phyloP scores from a whole-genome alignment of 2,113 vertebrate genomes.

The Copsychus sechellarum region DNA sequence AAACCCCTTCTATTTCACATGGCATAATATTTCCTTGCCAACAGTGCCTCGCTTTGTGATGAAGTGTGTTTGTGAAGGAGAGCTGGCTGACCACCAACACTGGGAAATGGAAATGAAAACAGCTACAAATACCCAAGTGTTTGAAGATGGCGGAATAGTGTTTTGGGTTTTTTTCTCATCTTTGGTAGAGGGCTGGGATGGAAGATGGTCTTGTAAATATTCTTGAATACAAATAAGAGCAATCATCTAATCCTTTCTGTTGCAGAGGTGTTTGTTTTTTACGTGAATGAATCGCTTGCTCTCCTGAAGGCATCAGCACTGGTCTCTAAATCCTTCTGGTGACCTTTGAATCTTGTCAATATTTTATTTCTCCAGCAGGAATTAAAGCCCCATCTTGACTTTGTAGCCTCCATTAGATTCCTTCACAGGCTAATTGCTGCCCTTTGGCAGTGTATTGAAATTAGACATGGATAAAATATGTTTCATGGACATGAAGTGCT shows the following conservation, averaged over 20 bases:
- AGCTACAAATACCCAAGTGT: neutral
- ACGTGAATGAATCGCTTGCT: neutral
- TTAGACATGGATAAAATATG: neutral
- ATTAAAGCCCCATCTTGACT: neutral
- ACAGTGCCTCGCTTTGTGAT: accelerated
- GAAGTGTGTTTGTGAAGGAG: neutral
- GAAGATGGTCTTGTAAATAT: neutral
- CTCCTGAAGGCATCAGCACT: neutral
- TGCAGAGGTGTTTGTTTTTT: neutral
- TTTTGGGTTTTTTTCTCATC: neutral
- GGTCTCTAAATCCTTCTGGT: neutral
- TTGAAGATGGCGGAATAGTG: neutral
- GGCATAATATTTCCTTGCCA: neutral
- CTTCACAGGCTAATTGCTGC: neutral
- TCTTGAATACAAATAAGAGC: neutral
- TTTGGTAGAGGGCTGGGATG: neutral
- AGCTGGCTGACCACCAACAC: neutral
- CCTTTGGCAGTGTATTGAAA: neutral
- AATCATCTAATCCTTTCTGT: neutral
- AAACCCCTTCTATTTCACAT: neutral
- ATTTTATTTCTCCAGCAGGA: neutral
- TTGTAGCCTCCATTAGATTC: neutral
- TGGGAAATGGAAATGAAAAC: neutral
- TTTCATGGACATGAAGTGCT: neutral
- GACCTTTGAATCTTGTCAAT: neutral